Evolutionary conservation across 2,888 invertebrate genomes (phyloP).

Genomic region (Tuberolachnus salignus): DNA sequence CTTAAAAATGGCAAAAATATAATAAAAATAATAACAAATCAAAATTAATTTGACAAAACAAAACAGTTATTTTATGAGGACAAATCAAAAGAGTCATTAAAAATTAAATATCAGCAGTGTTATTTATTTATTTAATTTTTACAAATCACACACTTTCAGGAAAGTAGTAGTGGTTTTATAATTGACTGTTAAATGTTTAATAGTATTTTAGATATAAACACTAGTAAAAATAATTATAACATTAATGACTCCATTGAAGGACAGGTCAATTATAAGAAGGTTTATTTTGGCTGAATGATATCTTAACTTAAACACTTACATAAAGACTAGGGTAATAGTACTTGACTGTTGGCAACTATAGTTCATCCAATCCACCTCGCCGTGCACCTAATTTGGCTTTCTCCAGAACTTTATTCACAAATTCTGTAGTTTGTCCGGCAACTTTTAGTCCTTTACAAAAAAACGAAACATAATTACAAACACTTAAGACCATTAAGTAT

Average conservation of each 20-base stretch:
- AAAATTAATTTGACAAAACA: constrained; percentile 30
- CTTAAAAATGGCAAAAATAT: constrained; percentile 28
- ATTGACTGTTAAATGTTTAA: constrained; percentile 42
- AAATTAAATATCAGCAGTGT: constrained; percentile 8
- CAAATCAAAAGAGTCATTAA: constrained; percentile 35
- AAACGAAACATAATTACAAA: constrained; percentile 26
- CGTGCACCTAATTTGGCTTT: constrained; percentile 81
- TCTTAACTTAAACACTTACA: constrained; percentile 12
- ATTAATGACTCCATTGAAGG: constrained; percentile 44
- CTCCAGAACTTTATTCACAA: constrained; percentile 89
- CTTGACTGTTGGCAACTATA: constrained; percentile 47
- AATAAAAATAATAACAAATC: constrained; percentile 49
- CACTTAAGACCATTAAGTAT: not conserved
- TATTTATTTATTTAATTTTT: not conserved
- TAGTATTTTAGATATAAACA: constrained; percentile 21
- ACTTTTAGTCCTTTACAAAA: constrained; percentile 77
- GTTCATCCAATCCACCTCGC: constrained; percentile 77
- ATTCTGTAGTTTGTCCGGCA: constrained; percentile 90
- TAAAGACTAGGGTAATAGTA: constrained; percentile 51
- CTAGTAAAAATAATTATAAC: constrained; percentile 20
- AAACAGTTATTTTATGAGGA: constrained; percentile 33
- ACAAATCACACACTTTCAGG: constrained; percentile 29
- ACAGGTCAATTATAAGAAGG: constrained; percentile 28
- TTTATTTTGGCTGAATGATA: constrained; percentile 30
- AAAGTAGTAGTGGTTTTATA: constrained; percentile 38